Evolutionary conservation across 2,797 vertebrate species (phyloP).

Genomic region (Platalea minor): DNA sequence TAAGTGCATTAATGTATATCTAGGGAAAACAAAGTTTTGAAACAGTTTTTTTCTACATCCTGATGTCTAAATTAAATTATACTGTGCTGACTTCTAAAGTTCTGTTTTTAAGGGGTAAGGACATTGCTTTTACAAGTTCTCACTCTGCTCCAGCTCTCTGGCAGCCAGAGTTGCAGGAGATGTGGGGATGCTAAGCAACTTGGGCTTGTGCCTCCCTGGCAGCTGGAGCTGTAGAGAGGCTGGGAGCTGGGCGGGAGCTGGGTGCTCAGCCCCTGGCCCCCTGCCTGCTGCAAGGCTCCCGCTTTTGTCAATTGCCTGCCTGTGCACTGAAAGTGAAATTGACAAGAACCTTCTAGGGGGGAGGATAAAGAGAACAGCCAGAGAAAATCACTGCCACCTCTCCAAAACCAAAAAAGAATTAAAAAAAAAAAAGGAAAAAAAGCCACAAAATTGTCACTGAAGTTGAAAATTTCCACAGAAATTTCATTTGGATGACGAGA

Average conservation of each 20-base stretch:
- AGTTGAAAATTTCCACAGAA: background rate
- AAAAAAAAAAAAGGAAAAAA: too few species aligned
- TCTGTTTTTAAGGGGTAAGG: background rate
- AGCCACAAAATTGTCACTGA: background rate
- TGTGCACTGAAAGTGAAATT: background rate
- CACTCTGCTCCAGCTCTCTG: constrained; percentile 16
- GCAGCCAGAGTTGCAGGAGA: constrained; percentile 10
- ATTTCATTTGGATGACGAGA: background rate
- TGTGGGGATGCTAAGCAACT: constrained; percentile 11
- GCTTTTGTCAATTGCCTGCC: background rate
- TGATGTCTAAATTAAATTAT: background rate
- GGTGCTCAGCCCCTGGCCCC: constrained; percentile 7
- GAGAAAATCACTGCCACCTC: background rate
- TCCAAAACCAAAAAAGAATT: background rate
- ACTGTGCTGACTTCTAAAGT: background rate
- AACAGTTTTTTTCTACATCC: background rate
- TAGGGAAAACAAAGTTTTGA: background rate
- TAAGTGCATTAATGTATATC: background rate
- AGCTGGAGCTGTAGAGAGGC: constrained; percentile 2
- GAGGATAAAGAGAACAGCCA: background rate
- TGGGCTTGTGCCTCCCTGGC: constrained; percentile 42
- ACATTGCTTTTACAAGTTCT: constrained; percentile 21
- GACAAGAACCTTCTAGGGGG: background rate
- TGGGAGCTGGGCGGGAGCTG: background rate
- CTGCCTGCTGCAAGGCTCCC: constrained; percentile 1